Conservation (phyloP, 2,113 vertebrate species). For the Amphiprion ocellaris region DNA sequence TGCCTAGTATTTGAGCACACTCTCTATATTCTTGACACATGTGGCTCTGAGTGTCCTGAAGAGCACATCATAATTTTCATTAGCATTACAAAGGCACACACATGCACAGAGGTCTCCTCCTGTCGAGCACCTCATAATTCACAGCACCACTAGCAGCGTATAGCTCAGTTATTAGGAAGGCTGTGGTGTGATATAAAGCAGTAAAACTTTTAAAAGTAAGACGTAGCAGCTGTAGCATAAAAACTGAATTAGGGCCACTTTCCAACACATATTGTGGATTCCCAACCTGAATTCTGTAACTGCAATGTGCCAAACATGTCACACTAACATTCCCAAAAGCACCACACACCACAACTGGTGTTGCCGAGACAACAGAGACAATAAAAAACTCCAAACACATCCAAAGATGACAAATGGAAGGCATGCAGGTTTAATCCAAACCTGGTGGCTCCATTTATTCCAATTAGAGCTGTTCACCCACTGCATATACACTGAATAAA, state of each 20-base stretch:
- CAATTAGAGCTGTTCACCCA: conserved; percentile 27
- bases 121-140: conserved; percentile 20
- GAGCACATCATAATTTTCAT: conserved; percentile 34
- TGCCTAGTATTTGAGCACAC: not conserved
- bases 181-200: conserved; percentile 3
- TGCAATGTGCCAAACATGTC: not conserved
- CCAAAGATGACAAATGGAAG: conserved; percentile 37
- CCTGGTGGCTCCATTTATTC: conserved; percentile 26
- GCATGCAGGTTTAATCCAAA: conserved; percentile 27
- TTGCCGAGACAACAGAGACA: not conserved
- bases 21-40: conserved; percentile 19
- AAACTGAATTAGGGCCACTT: not conserved
- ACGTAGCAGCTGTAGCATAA: conserved; percentile 9
- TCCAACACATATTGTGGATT: not conserved
- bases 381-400: conserved; percentile 1
- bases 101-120: conserved; percentile 34
- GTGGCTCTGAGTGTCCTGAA: conserved; percentile 11
- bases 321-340: not conserved
- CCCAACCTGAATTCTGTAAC: not conserved
- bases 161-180: conserved; percentile 21
- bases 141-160: conserved; percentile 19
- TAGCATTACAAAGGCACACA: conserved; percentile 47
- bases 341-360: not conserved
- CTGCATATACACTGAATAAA: not conserved
- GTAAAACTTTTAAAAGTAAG: conserved; percentile 16